Evolutionary conservation across 2,113 vertebrate species (phyloP).

Genomic region (Montifringilla adamsi): DNA sequence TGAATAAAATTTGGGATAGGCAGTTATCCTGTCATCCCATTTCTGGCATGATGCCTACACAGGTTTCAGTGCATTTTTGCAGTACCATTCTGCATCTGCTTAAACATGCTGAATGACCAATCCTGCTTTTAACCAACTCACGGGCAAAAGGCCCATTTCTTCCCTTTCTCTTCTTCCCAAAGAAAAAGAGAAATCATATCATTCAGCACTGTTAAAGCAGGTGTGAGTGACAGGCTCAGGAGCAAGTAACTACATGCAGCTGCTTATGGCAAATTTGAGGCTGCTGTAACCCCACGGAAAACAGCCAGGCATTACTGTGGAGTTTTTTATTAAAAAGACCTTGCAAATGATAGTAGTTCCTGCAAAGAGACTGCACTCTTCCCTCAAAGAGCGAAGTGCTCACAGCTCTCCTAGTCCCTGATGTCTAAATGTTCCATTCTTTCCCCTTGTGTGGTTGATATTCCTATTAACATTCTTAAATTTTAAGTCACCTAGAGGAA

Average conservation of each 20-base stretch:
- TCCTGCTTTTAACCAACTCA: background rate
- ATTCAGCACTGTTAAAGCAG: background rate
- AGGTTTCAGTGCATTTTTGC: background rate
- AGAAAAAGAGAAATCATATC: background rate
- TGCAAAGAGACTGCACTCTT: background rate
- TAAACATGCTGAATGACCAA: background rate
- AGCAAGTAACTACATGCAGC: background rate
- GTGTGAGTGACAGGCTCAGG: background rate
- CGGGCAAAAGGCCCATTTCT: background rate
- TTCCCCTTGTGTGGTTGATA: background rate
- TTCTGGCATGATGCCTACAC: background rate
- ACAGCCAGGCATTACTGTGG: background rate
- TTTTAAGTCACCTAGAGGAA: background rate
- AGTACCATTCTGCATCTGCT: background rate
- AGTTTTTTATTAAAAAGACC: background rate
- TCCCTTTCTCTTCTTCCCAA: background rate
- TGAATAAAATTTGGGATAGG: background rate
- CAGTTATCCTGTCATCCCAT: background rate
- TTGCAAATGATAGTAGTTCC: background rate
- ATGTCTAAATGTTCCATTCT: background rate
- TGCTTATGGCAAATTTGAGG: background rate
- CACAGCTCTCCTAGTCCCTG: rapidly evolving
- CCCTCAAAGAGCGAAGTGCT: background rate
- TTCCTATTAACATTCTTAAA: background rate
- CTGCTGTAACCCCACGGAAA: background rate